These are phyloP conservation scores for Notospermus geniculatus DNA, from an alignment of 1,140 invertebrate genomes.

Conservation along the genomic window DNA sequence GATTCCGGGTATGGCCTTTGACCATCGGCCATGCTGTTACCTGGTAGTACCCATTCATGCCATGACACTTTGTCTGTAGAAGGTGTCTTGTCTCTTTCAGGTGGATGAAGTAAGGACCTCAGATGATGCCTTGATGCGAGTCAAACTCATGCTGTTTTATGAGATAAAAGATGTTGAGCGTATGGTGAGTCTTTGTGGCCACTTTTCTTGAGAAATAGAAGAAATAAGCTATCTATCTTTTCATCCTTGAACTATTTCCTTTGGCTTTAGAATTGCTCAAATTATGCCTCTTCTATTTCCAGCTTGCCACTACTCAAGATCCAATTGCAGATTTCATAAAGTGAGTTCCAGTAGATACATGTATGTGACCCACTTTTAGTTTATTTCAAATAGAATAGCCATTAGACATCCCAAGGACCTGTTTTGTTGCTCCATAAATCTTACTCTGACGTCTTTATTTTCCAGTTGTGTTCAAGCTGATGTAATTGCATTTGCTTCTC, in stretches of 20 bases:
- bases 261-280: neutral
- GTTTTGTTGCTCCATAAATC: too few species aligned
- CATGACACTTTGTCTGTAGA: too few species aligned
- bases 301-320: conserved; percentile 49
- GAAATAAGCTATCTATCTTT: neutral
- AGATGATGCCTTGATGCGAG: conserved; percentile 49
- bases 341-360: too few species aligned
- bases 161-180: conserved; percentile 47
- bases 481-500: conserved; percentile 47
- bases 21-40: too few species aligned
- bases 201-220: neutral
- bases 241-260: neutral
- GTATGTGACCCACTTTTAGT: too few species aligned
- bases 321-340: conserved; percentile 54
- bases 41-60: too few species aligned
- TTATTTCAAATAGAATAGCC: too few species aligned
- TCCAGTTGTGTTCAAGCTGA: conserved; percentile 50
- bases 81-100: conserved; percentile 19
- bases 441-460: too few species aligned
- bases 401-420: too few species aligned
- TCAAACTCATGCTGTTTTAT: conserved; percentile 55
- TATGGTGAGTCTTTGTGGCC: conserved; percentile 38
- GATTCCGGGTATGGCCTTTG: too few species aligned
- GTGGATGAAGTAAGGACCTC: conserved; percentile 50
- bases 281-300: conserved; percentile 25